Evolutionary conservation across 1,140 invertebrate genomes (phyloP), one percentile per base, ranked within the genome.

Genomic region (Laupala kohalensis): DNA sequence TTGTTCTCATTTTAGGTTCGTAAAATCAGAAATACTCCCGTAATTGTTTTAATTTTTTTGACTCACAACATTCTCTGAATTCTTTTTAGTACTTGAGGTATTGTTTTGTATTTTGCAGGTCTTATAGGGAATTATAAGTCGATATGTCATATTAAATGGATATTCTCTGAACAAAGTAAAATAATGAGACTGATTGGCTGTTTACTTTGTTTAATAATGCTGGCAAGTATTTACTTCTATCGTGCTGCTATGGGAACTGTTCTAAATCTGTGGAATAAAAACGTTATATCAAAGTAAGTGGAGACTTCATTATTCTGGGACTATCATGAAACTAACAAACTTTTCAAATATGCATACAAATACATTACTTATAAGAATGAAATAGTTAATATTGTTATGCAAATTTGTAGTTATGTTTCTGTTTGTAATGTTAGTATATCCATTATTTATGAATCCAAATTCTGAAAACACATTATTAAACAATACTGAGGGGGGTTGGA

Each of bases 1-100:
- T 80, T 25, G 76, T 87, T 67, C 79, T 86, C 69, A 30, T 86
- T 72, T 67, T 80, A 72, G 85, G 87, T n/a, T n/a, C n/a, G n/a
- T 63, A n/a, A n/a, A n/a, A n/a, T n/a, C n/a, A n/a, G n/a, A n/a
- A n/a, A n/a, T n/a, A n/a, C n/a, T n/a, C n/a, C n/a, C n/a, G n/a
- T 68, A 68, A 68, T n/a, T 68, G 25, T 19, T 23, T 26, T 0
- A n/a, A n/a, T 26, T 27, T 28, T 67, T 12, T 25, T n/a, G 1
- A 12, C 3, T 19, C n/a, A n/a, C 2, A 25, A 0, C 12, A 67
- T 15, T 1, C 6, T 5, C 25, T 67, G 5, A 0, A 25, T 25
- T 25, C 25, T 12, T 24, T 23, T 4, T n/a, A 15, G 3, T 27
- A 25, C 6, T 67, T 19, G 6, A 13, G 25, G 66, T 25, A 67